Evolutionary conservation across 2,113 vertebrate species (phyloP), one percentile per base, ranked within the genome.

Genomic region (Callipepla californica): DNA sequence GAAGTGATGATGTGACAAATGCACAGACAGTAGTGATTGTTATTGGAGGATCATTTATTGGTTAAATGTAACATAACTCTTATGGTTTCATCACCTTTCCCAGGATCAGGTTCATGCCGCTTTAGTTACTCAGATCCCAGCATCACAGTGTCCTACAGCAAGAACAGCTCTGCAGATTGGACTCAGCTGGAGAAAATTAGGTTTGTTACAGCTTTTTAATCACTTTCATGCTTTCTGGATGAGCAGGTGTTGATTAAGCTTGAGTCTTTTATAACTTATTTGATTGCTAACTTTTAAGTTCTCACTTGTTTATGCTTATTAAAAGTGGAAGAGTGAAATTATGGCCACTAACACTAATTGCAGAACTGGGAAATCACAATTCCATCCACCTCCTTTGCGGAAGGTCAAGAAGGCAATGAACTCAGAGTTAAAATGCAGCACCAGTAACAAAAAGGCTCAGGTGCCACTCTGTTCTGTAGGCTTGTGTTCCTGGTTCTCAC

Each of bases 71-170:
- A 96, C 55, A 59, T 96, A 97, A 97, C 80, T n/a, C 44, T 94
- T 94, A 85, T 88, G 59, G 65, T 87, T 90, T 81, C 90, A 74
- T 95, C 97, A 59, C 48, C 95, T 77, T 93, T 97, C 92, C 38
- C 97, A 99, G 99, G 99, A 77, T 99, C 99, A 3, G 99, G 99
- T 74, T 98, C 98, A 1, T 99, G 99, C 87, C 98, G 98, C 66
- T 99, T 99, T 91, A 99, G 99, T 97, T 99, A 99, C 93, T 98
- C 99, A 55, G 99, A 99, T 96, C 99, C 99, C 93, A 98, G 96
- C 96, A 99, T 99, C 96, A 97, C 96, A 2, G 98, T 99, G 85
- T 99, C 98, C 44, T 99, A 98, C 94, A 98, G 98, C 88, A 98
- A 98, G 95, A 98, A 99, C 96, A 98, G 96, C 92, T 98, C 98